Evolutionary conservation across 1,140 invertebrate species (phyloP).

Genomic region (Procambarus clarkii): DNA sequence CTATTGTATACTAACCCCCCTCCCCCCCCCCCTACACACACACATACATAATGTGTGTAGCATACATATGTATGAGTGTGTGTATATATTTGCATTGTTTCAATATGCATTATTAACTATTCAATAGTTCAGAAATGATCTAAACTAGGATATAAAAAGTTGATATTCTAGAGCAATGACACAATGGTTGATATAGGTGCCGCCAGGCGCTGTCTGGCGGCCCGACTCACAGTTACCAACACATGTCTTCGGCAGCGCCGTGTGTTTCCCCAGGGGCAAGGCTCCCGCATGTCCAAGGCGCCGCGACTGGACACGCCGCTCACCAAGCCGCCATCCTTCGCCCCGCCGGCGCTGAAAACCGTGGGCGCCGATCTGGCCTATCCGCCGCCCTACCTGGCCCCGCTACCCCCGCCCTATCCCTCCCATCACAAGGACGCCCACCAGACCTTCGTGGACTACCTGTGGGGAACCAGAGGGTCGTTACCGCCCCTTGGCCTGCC

Average conservation of each 20-base stretch:
- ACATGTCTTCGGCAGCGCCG: slow-evolving; percentile 29
- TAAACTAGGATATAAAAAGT: too few relatives aligned
- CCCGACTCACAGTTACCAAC: neutral
- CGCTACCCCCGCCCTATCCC: slow-evolving; percentile 63
- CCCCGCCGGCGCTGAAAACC: slow-evolving; percentile 44
- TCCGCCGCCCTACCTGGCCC: slow-evolving; percentile 62
- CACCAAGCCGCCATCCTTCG: slow-evolving; percentile 38
- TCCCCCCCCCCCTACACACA: too few relatives aligned
- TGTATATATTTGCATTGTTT: too few relatives aligned
- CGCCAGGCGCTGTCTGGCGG: neutral
- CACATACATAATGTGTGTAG: too few relatives aligned
- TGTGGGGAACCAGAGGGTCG: slow-evolving; percentile 62
- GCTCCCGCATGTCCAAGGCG: slow-evolving; percentile 37
- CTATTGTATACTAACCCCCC: too few relatives aligned
- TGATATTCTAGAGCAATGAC: neutral
- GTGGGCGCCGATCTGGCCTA: slow-evolving; percentile 47
- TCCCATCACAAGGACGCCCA: slow-evolving; percentile 61
- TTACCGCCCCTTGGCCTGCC: slow-evolving; percentile 60
- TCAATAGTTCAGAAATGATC: too few relatives aligned
- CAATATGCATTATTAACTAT: too few relatives aligned
- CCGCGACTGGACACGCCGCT: slow-evolving; percentile 48
- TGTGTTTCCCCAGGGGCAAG: slow-evolving; percentile 33
- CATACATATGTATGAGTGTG: too few relatives aligned
- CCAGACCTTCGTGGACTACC: slow-evolving; percentile 70
- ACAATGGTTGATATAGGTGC: neutral